These are phyloP conservation scores for Lepidurus couesii DNA, from an alignment of 1,140 invertebrate genomes.

Conservation along the genomic window DNA sequence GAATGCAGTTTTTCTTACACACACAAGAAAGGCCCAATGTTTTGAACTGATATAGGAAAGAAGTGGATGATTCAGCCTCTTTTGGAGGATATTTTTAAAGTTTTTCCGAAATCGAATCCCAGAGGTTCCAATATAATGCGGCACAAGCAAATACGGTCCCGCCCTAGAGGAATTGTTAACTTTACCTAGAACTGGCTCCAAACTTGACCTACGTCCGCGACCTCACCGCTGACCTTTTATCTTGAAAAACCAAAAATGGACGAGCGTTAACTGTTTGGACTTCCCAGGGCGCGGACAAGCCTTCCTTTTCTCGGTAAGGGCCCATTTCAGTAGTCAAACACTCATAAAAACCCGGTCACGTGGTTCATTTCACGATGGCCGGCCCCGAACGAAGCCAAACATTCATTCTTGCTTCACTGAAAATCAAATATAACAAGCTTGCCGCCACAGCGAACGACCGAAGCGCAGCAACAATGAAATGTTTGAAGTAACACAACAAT, in stretches of 20 bases:
- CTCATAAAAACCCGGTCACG: constrained; percentile 15
- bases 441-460: too few relatives aligned
- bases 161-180: not conserved
- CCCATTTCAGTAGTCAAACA: not conserved
- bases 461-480: too few relatives aligned
- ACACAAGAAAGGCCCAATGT: too few relatives aligned
- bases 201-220: constrained; percentile 17
- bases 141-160: not conserved
- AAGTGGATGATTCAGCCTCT: too few relatives aligned
- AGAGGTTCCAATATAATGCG: not conserved
- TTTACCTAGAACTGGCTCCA: constrained; percentile 19
- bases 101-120: not conserved
- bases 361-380: not conserved
- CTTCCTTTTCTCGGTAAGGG: not conserved
- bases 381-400: not conserved
- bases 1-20: too few relatives aligned
- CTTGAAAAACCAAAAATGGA: not conserved
- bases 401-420: too few relatives aligned
- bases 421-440: too few relatives aligned
- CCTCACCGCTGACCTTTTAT: constrained; percentile 6
- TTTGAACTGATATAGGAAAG: too few relatives aligned
- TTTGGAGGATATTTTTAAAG: not conserved
- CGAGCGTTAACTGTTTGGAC: not conserved
- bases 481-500: too few relatives aligned
- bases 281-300: not conserved